Evolutionary conservation across 2,113 vertebrate genomes (phyloP).

Genomic region (Salvelinus alpinus): DNA sequence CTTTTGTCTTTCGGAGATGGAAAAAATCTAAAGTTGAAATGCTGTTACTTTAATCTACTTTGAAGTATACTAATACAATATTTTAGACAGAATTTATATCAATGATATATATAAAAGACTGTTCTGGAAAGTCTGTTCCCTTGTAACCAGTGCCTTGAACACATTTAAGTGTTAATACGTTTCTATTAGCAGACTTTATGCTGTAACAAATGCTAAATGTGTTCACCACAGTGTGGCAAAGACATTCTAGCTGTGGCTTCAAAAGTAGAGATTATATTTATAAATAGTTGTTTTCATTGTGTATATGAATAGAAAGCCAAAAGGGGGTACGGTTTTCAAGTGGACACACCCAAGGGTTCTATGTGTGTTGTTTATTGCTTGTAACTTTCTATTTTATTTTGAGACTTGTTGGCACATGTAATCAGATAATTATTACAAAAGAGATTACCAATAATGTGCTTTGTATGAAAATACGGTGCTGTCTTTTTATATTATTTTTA

Average conservation of each 20-base stretch:
- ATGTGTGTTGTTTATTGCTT: constrained; percentile 44
- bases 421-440: neutral
- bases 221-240: constrained; percentile 8
- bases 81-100: neutral
- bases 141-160: neutral
- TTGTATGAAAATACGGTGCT: constrained; percentile 3
- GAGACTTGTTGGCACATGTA: constrained; percentile 1
- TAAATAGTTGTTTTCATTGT: constrained; percentile 57
- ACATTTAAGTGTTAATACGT: neutral
- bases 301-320: constrained; percentile 51
- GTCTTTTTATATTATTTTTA: neutral
- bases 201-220: constrained; percentile 20
- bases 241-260: constrained; percentile 34
- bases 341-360: constrained; percentile 33
- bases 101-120: neutral
- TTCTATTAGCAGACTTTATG: constrained; percentile 24
- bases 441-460: neutral
- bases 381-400: constrained; percentile 54
- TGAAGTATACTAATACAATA: neutral
- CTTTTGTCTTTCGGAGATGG: neutral
- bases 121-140: neutral
- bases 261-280: constrained; percentile 48
- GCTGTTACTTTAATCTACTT: neutral
- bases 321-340: constrained; percentile 6
- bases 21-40: neutral